Conservation (phyloP, 30 jellyfish, hydroid and myxozoan species). For the Hydra vulgaris region DNA sequence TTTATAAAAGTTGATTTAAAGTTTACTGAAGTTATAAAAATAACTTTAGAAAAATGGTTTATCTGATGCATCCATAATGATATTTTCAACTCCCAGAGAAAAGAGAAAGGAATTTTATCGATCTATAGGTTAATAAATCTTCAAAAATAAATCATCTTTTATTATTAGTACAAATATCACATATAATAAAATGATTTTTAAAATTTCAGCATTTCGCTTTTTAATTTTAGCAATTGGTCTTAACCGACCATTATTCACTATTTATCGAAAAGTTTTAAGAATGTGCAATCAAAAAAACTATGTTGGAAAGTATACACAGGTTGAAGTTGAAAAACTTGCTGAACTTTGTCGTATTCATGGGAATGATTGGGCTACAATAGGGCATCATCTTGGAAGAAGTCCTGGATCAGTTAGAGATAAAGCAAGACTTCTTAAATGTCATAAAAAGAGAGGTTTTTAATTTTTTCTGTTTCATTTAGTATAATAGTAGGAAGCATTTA, state of each 20-base stretch:
- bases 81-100: slow-evolving; percentile 68
- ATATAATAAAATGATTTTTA: neutral
- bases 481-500: too few relatives aligned
- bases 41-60: slow-evolving; percentile 33
- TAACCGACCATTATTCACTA: slow-evolving; percentile 68
- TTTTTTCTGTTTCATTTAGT: neutral
- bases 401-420: slow-evolving; percentile 86
- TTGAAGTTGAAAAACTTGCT: slow-evolving; percentile 53
- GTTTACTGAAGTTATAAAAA: too few relatives aligned
- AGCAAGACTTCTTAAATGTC: slow-evolving; percentile 51
- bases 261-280: slow-evolving; percentile 73
- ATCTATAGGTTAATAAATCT: slow-evolving; percentile 47
- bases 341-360: slow-evolving; percentile 41
- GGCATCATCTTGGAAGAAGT: slow-evolving; percentile 73
- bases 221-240: slow-evolving; percentile 51
- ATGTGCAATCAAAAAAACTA: slow-evolving; percentile 64
- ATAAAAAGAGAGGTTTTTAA: slow-evolving; percentile 43
- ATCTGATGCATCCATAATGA: slow-evolving; percentile 57
- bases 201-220: neutral
- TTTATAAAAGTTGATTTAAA: too few relatives aligned
- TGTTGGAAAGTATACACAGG: slow-evolving; percentile 78
- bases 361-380: slow-evolving; percentile 47
- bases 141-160: neutral
- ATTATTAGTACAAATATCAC: too few relatives aligned
- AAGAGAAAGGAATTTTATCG: slow-evolving; percentile 68